These are phyloP conservation scores for Brienomyrus longianalis DNA, from an alignment of 2,113 vertebrate species.

Conservation along the genomic window DNA sequence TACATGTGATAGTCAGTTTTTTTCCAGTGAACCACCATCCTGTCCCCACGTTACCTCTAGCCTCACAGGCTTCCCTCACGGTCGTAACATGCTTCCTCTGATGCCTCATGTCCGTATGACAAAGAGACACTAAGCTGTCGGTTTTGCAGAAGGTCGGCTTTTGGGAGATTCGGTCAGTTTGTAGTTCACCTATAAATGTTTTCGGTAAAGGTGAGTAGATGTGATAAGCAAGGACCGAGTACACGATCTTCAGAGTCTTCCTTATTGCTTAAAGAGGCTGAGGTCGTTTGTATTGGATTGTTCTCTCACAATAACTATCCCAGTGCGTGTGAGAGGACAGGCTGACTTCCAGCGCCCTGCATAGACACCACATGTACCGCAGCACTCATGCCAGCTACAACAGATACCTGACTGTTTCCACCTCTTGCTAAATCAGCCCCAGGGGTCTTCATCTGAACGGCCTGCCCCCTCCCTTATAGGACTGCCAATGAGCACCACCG, in stretches of 20 bases:
- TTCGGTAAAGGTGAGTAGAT: neutral
- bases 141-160: neutral
- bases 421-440: neutral
- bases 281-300: neutral
- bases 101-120: neutral
- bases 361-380: neutral
- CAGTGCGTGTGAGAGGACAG: neutral
- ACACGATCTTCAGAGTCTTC: neutral
- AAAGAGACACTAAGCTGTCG: neutral
- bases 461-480: slow-evolving; percentile 10
- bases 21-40: neutral
- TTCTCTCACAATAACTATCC: neutral
- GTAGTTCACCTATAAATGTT: neutral
- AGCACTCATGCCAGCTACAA: neutral
- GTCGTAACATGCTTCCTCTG: neutral
- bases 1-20: neutral
- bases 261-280: neutral
- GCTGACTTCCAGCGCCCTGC: neutral
- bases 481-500: neutral
- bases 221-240: neutral
- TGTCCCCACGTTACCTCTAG: neutral
- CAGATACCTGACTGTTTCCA: neutral
- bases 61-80: neutral
- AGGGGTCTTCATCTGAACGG: neutral
- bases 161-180: neutral